Base-by-base conservation (phyloP, 2,888 invertebrate genomes). In the Brenthis ino region DNA sequence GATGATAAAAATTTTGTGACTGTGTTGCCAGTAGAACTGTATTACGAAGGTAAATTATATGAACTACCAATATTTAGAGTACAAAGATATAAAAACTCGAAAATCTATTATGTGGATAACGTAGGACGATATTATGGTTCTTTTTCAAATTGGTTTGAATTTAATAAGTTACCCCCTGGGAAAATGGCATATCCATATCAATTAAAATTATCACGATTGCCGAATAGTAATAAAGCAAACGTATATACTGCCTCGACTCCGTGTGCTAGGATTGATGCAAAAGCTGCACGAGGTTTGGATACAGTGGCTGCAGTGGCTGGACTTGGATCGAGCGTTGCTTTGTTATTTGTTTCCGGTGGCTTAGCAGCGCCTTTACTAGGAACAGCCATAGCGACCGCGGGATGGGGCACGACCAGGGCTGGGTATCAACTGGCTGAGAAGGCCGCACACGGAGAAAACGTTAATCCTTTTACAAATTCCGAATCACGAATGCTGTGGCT, bases 401-500 rank as follows among this genome's bases (percentile, higher is more conserved):
- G 76, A 47, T 76, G 72, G 74, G 76, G 76, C 11, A 76, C 77
- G 2, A 68, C 65, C 3, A 64, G 76, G 37, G 73, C 77, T 43
- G 54, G 70, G 5, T 72, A 74, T 54, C 74, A 76, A 63, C 65
- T 78, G 37, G 67, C 69, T n/a, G 77, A 78, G 65, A 75, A 72
- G 68, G 75, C 74, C 1, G 51, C 63, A 11, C 77, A 78, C 54
- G 77, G 76, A 12, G 76, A 78, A 65, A 72, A 65, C 61, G 54
- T 77, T 24, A 77, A 77, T 54, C 77, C 77, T 0, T 74, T 77
- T 57, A 72, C 73, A 6, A 73, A 75, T 57, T 70, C 73, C 0
- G 75, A 75, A 57, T 76, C 77, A 4, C 74, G 77, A 47, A 76
- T 76, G 75, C 57, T 77, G 57, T 78, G 77, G 77, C 71, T 77